Conservation (phyloP, 2,113 vertebrate species). For the Rhinolophus ferrumequinum region DNA sequence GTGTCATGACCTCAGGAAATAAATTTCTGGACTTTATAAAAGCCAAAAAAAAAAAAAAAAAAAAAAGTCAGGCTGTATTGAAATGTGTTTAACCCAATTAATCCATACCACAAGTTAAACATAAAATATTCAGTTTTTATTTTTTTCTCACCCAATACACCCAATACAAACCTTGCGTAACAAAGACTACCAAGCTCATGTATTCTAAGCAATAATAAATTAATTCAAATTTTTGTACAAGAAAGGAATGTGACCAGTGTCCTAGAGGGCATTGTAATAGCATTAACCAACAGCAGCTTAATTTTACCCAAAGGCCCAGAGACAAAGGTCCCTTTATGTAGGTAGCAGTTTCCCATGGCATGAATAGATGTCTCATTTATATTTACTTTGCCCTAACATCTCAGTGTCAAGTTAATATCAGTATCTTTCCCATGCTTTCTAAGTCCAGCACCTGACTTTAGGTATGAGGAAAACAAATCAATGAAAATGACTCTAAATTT, state of each 20-base stretch:
- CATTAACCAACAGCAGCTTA: background rate
- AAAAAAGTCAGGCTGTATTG: background rate
- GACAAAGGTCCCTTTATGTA: background rate
- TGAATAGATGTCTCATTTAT: conserved; percentile 29
- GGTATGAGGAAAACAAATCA: conserved; percentile 43
- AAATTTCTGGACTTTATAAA: conserved; percentile 91
- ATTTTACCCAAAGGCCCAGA: background rate
- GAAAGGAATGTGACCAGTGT: background rate
- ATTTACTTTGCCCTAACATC: background rate
- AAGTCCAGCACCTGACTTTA: background rate
- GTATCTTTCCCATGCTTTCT: background rate
- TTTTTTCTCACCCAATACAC: background rate
- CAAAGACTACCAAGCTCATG: background rate
- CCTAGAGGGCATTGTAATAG: background rate
- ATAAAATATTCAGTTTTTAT: background rate
- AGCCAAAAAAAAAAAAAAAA: too few species aligned
- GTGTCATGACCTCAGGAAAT: conserved; percentile 92
- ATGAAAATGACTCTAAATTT: conserved; percentile 64
- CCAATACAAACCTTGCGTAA: background rate
- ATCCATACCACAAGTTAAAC: background rate
- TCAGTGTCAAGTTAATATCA: conserved; percentile 26
- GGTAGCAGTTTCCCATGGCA: background rate
- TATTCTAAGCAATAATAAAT: background rate
- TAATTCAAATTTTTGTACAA: background rate
- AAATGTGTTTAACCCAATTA: background rate